Evolutionary conservation across 2,888 invertebrate genomes (phyloP).

Genomic region (Ochropleura leucogaster): DNA sequence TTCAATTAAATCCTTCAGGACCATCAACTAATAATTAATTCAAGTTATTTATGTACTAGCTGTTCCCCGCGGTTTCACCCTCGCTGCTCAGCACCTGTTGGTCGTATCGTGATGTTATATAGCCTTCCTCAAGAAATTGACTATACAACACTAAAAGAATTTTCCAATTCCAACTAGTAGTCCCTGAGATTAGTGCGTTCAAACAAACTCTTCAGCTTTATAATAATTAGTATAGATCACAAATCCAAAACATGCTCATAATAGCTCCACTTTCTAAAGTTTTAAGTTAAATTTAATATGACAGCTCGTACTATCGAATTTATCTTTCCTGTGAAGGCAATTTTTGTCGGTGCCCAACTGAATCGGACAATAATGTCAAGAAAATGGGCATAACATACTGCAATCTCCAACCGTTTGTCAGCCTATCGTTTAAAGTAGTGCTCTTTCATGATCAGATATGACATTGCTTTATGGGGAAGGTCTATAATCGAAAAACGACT

Average conservation of each 20-base stretch:
- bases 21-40: not conserved
- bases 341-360: slow-evolving; percentile 24
- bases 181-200: too few relatives aligned
- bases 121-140: too few relatives aligned
- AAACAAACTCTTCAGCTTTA: too few relatives aligned
- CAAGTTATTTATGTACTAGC: too few relatives aligned
- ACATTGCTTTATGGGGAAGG: not conserved
- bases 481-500: not conserved
- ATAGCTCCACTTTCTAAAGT: slow-evolving; percentile 7
- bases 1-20: not conserved
- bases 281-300: slow-evolving; percentile 10
- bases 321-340: slow-evolving; percentile 32
- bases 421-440: not conserved
- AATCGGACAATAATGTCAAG: slow-evolving; percentile 33
- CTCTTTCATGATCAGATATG: slow-evolving; percentile 9
- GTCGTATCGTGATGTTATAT: too few relatives aligned
- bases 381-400: slow-evolving; percentile 30
- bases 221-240: not conserved
- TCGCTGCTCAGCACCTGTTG: too few relatives aligned
- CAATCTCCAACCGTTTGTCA: slow-evolving; percentile 13
- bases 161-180: too few relatives aligned
- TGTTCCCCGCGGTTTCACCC: too few relatives aligned
- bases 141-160: too few relatives aligned
- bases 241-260: not conserved
- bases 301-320: slow-evolving; percentile 7